Evolutionary conservation across 2,113 vertebrate species (phyloP).

Genomic region (Neolamprologus modestus): DNA sequence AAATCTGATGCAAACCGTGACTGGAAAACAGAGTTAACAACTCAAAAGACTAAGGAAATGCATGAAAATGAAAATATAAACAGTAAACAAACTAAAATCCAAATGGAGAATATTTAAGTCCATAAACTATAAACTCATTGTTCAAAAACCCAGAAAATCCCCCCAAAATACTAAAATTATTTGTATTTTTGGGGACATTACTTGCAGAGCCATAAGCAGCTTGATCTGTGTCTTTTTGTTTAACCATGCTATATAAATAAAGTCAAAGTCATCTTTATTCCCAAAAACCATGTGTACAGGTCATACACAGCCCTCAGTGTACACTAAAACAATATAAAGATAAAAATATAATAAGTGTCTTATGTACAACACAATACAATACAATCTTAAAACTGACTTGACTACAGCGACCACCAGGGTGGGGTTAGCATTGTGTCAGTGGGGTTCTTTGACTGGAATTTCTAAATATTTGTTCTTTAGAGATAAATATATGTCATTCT

Average conservation of each 20-base stretch:
- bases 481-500: not conserved
- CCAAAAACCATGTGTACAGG: not conserved
- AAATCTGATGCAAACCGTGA: not conserved
- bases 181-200: not conserved
- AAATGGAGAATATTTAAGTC: not conserved
- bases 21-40: not conserved
- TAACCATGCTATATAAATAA: not conserved
- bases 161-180: not conserved
- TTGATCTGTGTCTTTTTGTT: not conserved
- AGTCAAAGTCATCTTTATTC: not conserved
- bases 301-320: not conserved
- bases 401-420: not conserved
- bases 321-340: not conserved
- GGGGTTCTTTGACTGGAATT: not conserved
- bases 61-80: not conserved
- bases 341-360: fast-evolving
- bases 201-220: not conserved
- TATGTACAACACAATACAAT: not conserved
- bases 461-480: not conserved
- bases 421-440: not conserved
- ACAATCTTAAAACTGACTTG: not conserved
- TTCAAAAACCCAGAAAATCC: not conserved
- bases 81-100: not conserved
- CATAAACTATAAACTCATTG: not conserved
- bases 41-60: not conserved